A percentile compares a stretch with the other conserved stretches of the same genome.
Evolutionary conservation across 2,888 invertebrate genomes (phyloP).

Genomic region (Spisula solida): DNA sequence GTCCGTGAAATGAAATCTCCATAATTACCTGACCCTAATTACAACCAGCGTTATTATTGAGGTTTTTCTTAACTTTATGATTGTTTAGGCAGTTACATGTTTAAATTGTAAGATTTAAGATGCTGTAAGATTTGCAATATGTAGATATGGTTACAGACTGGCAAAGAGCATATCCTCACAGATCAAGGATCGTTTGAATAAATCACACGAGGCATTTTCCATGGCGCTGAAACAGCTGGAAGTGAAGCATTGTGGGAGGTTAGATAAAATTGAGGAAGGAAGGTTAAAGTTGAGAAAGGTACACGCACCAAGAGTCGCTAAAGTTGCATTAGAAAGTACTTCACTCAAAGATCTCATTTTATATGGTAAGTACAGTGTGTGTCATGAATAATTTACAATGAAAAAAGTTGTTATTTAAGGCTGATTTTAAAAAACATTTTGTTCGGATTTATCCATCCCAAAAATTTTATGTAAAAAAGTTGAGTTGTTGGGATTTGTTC

Average conservation of each 20-base stretch:
- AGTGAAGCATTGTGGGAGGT: constrained; percentile 91
- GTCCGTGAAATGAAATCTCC: background rate
- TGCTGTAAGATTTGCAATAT: background rate
- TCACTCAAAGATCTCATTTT: constrained; percentile 93
- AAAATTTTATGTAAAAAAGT: background rate
- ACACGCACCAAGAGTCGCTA: constrained; percentile 93
- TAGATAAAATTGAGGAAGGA: constrained; percentile 94
- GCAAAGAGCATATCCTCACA: constrained; percentile 92
- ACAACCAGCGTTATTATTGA: too few relatives aligned
- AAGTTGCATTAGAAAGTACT: constrained; percentile 94
- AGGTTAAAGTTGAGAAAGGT: constrained; percentile 90
- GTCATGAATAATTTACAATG: background rate
- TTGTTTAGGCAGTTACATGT: background rate
- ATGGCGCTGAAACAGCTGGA: constrained; percentile 91
- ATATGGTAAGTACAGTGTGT: constrained; percentile 89
- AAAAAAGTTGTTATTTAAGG: too few relatives aligned
- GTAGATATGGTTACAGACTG: constrained; percentile 88
- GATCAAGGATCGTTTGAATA: constrained; percentile 92
- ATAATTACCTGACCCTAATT: background rate
- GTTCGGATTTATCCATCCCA: background rate
- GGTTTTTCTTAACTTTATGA: background rate
- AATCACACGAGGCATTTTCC: constrained; percentile 93
- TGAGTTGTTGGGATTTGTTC: too few relatives aligned
- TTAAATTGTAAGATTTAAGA: background rate
- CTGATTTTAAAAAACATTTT: background rate